A percentile compares a stretch with the other conserved stretches of the same genome.
These are phyloP conservation scores for Crax fasciolata DNA, from an alignment of 2,797 vertebrate species.

Conservation along the genomic window DNA sequence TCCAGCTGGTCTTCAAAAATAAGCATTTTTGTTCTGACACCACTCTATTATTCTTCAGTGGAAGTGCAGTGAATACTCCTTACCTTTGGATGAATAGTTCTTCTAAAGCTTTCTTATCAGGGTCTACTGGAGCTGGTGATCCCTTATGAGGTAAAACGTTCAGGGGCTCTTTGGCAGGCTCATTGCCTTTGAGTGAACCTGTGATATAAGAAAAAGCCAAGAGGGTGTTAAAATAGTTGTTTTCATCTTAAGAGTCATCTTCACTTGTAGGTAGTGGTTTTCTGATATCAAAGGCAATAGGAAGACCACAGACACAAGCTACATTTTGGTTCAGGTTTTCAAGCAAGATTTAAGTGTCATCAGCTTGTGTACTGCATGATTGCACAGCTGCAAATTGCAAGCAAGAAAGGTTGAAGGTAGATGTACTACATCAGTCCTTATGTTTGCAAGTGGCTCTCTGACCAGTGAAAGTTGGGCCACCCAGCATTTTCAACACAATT, in stretches of 20 bases:
- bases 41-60: neutral
- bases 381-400: neutral
- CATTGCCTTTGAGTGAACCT: conserved; percentile 69
- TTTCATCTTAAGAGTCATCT: neutral
- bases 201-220: conserved; percentile 37
- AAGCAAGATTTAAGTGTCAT: neutral
- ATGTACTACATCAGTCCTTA: neutral
- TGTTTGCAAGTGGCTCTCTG: neutral
- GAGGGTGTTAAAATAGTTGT: neutral
- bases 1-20: neutral
- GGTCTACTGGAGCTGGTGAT: neutral
- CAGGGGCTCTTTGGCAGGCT: conserved; percentile 46
- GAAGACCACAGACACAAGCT: neutral
- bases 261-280: neutral
- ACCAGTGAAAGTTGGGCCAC: neutral
- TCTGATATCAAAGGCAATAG: neutral
- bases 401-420: neutral
- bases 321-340: neutral
- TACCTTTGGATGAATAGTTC: conserved; percentile 72
- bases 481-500: neutral
- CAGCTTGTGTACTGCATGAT: neutral
- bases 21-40: neutral
- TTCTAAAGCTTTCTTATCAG: neutral
- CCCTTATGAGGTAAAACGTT: conserved; percentile 7
- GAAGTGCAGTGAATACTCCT: neutral